Evolutionary conservation across 2,888 invertebrate species (phyloP).

Genomic region (Malachius bipustulatus): DNA sequence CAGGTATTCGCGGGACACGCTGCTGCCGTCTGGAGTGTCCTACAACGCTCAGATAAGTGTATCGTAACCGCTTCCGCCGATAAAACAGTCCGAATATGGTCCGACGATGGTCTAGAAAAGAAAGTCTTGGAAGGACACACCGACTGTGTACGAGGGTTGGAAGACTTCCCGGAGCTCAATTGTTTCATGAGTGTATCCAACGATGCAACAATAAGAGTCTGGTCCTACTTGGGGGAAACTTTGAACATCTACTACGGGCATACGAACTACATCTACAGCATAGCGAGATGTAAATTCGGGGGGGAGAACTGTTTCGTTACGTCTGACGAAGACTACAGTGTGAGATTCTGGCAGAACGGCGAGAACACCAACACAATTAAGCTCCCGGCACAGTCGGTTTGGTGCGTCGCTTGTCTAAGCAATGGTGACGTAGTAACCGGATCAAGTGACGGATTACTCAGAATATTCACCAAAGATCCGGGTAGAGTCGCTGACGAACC

Average conservation of each 20-base stretch:
- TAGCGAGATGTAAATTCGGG: constrained; percentile 44
- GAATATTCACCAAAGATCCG: constrained; percentile 71
- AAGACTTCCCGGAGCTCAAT: constrained; percentile 50
- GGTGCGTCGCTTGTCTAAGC: constrained; percentile 67
- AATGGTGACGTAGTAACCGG: constrained; percentile 90
- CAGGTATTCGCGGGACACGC: constrained; percentile 56
- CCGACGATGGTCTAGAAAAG: constrained; percentile 51
- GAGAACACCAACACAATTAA: constrained; percentile 53
- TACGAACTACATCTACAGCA: constrained; percentile 75
- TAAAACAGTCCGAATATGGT: constrained; percentile 79
- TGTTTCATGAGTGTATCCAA: constrained; percentile 85
- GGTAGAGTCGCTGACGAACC: constrained; percentile 55
- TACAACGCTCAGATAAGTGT: constrained; percentile 43
- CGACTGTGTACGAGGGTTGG: constrained; percentile 81
- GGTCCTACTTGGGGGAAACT: constrained; percentile 72
- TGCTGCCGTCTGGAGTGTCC: constrained; percentile 77
- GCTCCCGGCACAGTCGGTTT: constrained; percentile 80
- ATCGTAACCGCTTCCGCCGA: constrained; percentile 88
- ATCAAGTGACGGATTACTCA: constrained; percentile 73
- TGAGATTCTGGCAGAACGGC: constrained; percentile 66
- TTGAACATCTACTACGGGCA: constrained; percentile 69
- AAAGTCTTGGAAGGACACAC: constrained; percentile 68
- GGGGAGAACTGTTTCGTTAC: constrained; percentile 58
- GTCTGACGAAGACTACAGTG: constrained; percentile 78
- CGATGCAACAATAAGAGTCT: constrained; percentile 76